Conservation (phyloP, 2,888 invertebrate species). For the Oscheius onirici region DNA sequence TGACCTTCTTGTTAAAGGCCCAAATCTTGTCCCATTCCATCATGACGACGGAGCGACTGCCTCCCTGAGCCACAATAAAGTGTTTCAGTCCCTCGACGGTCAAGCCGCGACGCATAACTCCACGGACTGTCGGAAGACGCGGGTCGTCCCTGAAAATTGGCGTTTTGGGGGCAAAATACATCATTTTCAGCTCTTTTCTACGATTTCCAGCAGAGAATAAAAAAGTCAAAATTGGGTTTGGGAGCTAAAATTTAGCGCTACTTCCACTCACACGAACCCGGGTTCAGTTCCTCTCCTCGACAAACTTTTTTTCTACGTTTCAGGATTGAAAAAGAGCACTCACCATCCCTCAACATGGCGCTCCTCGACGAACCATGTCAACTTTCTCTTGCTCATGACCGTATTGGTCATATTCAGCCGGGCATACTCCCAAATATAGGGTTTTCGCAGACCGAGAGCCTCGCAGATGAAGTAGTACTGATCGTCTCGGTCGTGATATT, state of each 20-base stretch:
- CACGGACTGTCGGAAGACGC: conserved; percentile 90
- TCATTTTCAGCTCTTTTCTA: too few relatives aligned
- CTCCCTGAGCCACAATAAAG: conserved; percentile 95
- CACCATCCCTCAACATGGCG: conserved; percentile 94
- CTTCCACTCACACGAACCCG: too few relatives aligned
- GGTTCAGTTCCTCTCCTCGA: too few relatives aligned
- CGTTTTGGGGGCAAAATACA: too few relatives aligned
- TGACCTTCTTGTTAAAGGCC: conserved; percentile 98
- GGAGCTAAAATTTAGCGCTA: too few relatives aligned
- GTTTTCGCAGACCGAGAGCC: conserved; percentile 85
- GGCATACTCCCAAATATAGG: conserved; percentile 93
- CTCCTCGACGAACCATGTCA: conserved; percentile 96
- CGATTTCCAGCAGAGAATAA: too few relatives aligned
- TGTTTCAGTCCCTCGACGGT: conserved; percentile 94
- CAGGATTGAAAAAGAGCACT: conserved; percentile 5
- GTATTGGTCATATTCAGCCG: conserved; percentile 97
- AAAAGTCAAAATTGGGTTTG: too few relatives aligned
- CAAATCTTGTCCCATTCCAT: conserved; percentile 99
- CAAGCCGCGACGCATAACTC: conserved; percentile 93
- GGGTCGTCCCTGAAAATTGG: conserved; percentile 35
- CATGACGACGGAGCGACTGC: conserved; percentile 93
- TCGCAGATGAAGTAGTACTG: conserved; percentile 94
- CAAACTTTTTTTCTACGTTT: background rate
- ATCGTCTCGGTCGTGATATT: conserved; percentile 93
- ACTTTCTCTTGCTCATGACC: conserved; percentile 93